Conservation (phyloP, 1,140 invertebrate species). For the Diorhabda carinulata region DNA sequence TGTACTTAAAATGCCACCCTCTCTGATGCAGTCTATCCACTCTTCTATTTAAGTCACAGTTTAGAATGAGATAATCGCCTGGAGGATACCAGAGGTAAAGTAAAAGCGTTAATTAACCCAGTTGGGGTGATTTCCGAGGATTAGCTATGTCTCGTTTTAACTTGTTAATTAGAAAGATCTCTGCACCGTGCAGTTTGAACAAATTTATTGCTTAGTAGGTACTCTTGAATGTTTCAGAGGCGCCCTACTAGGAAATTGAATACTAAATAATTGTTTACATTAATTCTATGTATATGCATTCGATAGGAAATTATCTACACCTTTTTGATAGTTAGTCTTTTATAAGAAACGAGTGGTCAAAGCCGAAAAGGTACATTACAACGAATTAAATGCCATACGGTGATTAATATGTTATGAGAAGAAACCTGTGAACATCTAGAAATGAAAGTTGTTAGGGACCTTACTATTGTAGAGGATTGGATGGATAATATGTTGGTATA, state of each 20-base stretch:
- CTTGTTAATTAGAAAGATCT: slow-evolving; percentile 34
- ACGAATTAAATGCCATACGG: too few species aligned
- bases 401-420: too few species aligned
- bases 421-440: neutral
- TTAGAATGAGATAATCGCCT: slow-evolving; percentile 31
- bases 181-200: slow-evolving; percentile 5
- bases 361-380: too few species aligned
- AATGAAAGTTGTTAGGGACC: neutral
- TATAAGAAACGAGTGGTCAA: too few species aligned
- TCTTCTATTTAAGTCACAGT: slow-evolving; percentile 24
- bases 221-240: neutral
- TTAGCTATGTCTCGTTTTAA: slow-evolving; percentile 33
- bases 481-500: too few species aligned
- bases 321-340: too few species aligned
- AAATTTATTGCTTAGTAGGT: neutral
- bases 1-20: neutral
- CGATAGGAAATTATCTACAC: too few species aligned
- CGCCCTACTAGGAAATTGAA: too few species aligned
- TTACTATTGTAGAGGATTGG: neutral
- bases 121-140: slow-evolving; percentile 31
- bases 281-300: too few species aligned
- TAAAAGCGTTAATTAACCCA: slow-evolving; percentile 32
- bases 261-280: too few species aligned
- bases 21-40: slow-evolving; percentile 9
- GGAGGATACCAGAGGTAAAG: slow-evolving; percentile 28